Evolutionary conservation across 2,797 vertebrate genomes (phyloP), one percentile per base, ranked within the genome.

Genomic region (Peromyscus melanophrys): DNA sequence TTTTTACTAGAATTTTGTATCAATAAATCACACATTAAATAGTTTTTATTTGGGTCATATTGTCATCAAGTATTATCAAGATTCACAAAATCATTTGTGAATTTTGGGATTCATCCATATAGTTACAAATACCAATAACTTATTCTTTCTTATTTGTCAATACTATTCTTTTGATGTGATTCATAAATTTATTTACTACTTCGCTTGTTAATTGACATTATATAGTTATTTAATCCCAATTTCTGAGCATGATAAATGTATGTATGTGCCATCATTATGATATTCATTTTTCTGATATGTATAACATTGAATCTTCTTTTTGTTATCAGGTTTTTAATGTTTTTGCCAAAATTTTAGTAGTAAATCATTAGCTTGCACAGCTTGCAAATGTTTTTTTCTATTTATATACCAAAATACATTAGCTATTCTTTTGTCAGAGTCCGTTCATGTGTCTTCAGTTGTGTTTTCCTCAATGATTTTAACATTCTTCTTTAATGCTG

Each of bases 281-380:
- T 43, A 14, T 75, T 57, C 4, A 31, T 76, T 59, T 75, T 88
- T 40, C 69, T 89, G 52, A 59, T 40, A 9, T 34, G 37, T 61
- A 43, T 57, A 34, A 34, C 3, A 9, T 43, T 73, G 17, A 63
- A 63, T 71, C 27, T 43, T 88, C 49, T 57, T 77, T 94, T 92
- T 83, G 34, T 67, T 57, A 37, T 84, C 8, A 87, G 19, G 29
- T 65, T 69, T 95, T 92, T 82, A 43, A 78, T 29, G 19, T 88
- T 96, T 92, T 14, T 57, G 43, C 7, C 65, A 93, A 13, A 63
- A 6, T 78, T 77, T 82, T 49, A 77, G n/a, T 63, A 75, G 63
- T 57, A 85, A 84, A 76, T 83, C 16, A 83, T 84, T 96, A 88
- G 52, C 76, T 85, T 59, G 23, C n/a, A 75, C 57, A 95, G 17